Evolutionary conservation across 2,888 invertebrate genomes (phyloP), one percentile per base, ranked within the genome.

Genomic region (Bombyx huttoni): DNA sequence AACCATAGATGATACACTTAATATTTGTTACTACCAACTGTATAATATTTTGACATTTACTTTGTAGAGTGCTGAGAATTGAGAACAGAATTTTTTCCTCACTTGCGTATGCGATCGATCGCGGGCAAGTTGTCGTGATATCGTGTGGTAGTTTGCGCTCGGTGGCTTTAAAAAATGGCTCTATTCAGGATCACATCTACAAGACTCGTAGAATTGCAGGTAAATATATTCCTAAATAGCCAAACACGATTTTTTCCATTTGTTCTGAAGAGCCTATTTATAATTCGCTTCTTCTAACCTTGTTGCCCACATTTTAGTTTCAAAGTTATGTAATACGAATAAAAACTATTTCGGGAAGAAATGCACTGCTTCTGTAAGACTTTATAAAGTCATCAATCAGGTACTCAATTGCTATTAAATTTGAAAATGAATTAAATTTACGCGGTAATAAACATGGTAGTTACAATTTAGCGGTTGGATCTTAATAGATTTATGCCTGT

Each of bases 121-220:
- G 78, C 74, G 68, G 61, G 66, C 62, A 61, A 67, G 69, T 63
- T 60, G 65, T 61, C 57, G 62, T 65, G 65, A 63, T 68, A 70
- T 70, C 68, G 65, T 65, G 67, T 69, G 73, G 72, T 77, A 75
- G 75, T 65, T 73, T 73, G 73, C 73, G 72, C 72, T 78, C 73
- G 76, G 78, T 68, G 77, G 76, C 76, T 73, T 67, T 59, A 54
- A 76, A n/a, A 78, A 81, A 92, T 93, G 92, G 90, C 92, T 78
- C 81, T 93, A 72, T 91, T 91, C 83, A 91, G 92, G 81, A 89
- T 92, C 77, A 89, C 91, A 64, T 85, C 91, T 64, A 83, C 89
- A 61, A 91, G 87, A 88, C 76, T 92, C 70, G 78, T 85, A 62
- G 92, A 92, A 76, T 83, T 90, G 73, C 92, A 92, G 90, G 92